Base-by-base conservation (phyloP, 2,888 invertebrate genomes). In the Pyralis farinalis region DNA sequence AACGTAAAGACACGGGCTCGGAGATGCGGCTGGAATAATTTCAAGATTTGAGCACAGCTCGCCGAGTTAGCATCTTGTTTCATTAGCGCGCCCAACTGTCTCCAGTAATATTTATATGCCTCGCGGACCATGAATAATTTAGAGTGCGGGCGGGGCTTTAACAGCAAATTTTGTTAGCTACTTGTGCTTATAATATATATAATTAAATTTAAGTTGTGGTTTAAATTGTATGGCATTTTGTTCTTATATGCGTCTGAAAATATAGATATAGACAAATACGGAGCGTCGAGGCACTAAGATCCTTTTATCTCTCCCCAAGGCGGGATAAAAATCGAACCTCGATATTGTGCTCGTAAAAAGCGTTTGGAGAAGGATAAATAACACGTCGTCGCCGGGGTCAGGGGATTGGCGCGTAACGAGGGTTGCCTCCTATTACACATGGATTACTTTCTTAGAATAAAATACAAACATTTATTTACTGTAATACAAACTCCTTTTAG, bases 1-100 rank as follows among this genome's bases (percentile, higher is more conserved):
- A 39, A 66, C 66, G 71, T 70, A 74, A 74, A 77, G 78, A 71
- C 67, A 62, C 51, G 57, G 53, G 52, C 42, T 16, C 60, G 51
- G 68, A 71, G 32, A 9, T 71, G 78, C 63, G 68, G 48, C 63
- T 53, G 62, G 80, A 78, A 82, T 85, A 79, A 82, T 78, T 83
- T 73, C 54, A 63, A 71, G 71, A 68, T 69, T 58, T 55, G 58
- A 63, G 60, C 58, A 62, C 70, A 64, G 61, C 61, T 57, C 63
- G 55, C 58, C 53, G 71, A 73, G 76, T 81, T 74, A 76, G 77
- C 79, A 78, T 82, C 79, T 83, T 82, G 79, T 85, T 85, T 80
- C 76, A 79, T 84, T 83, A 84, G 62, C 72, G 63, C 69, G 58
- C 63, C 12, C 12, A 59, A 53, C 65, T 71, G 71, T 71, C 73